Evolutionary conservation across 2,888 invertebrate species (phyloP).

Genomic region (Cataglyphis livida): DNA sequence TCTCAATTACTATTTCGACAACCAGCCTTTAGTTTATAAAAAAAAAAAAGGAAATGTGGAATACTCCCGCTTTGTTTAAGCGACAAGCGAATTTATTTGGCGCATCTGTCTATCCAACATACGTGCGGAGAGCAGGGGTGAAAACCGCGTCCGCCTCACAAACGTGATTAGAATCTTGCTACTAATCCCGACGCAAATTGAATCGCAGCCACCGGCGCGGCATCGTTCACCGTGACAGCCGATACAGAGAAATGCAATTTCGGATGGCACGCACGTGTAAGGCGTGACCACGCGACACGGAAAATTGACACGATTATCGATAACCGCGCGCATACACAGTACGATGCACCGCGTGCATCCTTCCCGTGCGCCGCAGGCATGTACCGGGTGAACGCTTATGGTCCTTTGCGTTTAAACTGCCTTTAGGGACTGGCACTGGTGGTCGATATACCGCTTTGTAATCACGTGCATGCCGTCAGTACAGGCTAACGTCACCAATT

Average conservation of each 20-base stretch:
- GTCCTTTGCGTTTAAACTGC: slow-evolving; percentile 46
- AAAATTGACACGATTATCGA: slow-evolving; percentile 69
- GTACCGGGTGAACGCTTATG: slow-evolving; percentile 14
- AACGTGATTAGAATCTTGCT: slow-evolving; percentile 63
- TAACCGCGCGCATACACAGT: slow-evolving; percentile 46
- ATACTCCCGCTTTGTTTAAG: neutral
- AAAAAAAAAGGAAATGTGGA: neutral
- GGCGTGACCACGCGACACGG: slow-evolving; percentile 60
- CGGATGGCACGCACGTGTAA: slow-evolving; percentile 55
- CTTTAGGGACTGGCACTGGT: slow-evolving; percentile 42
- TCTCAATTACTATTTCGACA: neutral
- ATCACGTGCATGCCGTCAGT: slow-evolving; percentile 41
- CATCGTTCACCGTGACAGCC: slow-evolving; percentile 57
- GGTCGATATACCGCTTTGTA: slow-evolving; percentile 53
- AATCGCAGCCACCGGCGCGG: slow-evolving; percentile 55
- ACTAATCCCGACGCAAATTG: slow-evolving; percentile 66
- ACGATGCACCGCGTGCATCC: slow-evolving; percentile 4
- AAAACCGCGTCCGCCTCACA: slow-evolving; percentile 29
- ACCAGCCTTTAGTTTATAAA: neutral
- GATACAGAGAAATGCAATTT: slow-evolving; percentile 70
- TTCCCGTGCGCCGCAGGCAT: slow-evolving; percentile 52
- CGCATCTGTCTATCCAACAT: neutral
- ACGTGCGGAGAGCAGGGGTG: slow-evolving; percentile 12
- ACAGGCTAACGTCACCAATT: slow-evolving; percentile 25
- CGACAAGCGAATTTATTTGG: slow-evolving; percentile 5